Base-by-base conservation (phyloP, 2,113 vertebrate species). In the Callipepla californica region DNA sequence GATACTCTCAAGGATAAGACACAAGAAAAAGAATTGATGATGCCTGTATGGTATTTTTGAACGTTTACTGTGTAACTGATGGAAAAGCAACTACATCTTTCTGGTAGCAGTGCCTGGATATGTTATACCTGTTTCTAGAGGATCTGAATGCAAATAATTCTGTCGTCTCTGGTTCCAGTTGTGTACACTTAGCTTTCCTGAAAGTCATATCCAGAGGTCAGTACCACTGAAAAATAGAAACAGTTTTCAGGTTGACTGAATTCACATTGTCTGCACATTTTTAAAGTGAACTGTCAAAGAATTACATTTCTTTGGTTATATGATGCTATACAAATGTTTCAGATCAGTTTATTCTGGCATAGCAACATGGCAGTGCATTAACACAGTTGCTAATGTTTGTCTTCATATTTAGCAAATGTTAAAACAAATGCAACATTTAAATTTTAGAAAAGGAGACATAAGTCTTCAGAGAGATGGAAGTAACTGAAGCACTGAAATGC, bases 321-420 rank as follows among this genome's bases (percentile, higher is more conserved):
- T 45, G 75, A 58, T n/a, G 20, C 22, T n/a, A 7, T 78, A 66
- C 5, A 40, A 59, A 68, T 48, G 10, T 62, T 89, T 65, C 36
- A 55, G 17, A 79, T 85, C 34, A n/a, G 23, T 25, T 74, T 42
- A 15, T 76, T 87, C 66, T 53, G 34, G 20, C 57, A 45, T 17
- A 65, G 22, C 17, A 75, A 72, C 26, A n/a, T 40, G 10, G 55
- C 30, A 66, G 11, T 74, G 19, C 28, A 0, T 45, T 57, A 19
- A 6, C 75, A 8, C 34, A 57, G 48, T 65, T 26, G 17, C n/a
- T 32, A 26, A n/a, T 69, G 36, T 13, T 51, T 0, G 0, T 66
- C 38, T 82, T 85, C 57, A 63, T 5, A 12, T 32, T 67, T 63
- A 40, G 38, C 36, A 12, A 28, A 40, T 11, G 11, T 92, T 63